Conservation (phyloP, 2,797 vertebrate genomes). For the Urophycis tenuis region DNA sequence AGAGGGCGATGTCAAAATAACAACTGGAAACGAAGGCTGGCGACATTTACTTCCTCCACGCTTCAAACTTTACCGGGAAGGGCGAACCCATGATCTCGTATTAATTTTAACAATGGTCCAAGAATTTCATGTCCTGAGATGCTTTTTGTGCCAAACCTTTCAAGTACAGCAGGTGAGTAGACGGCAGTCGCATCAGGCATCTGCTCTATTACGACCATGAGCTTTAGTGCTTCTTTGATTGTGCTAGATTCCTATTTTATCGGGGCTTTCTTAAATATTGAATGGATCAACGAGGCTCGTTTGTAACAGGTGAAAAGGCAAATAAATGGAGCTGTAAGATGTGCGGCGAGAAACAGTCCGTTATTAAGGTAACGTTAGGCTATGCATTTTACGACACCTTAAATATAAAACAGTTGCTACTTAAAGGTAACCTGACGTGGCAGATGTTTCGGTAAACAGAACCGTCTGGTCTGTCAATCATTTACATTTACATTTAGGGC, state of each 20-base stretch:
- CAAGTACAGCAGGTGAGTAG: slow-evolving; percentile 84
- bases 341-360: slow-evolving; percentile 84
- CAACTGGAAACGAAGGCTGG: neutral
- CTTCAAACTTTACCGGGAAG: neutral
- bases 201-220: neutral
- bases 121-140: slow-evolving; percentile 69
- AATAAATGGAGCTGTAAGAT: slow-evolving; percentile 82
- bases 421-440: no score
- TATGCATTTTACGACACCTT: no score
- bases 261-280: no score
- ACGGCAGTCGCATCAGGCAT: neutral
- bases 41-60: neutral
- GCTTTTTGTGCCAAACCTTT: slow-evolving; percentile 75
- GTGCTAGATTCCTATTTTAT: no score
- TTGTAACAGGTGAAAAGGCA: slow-evolving; percentile 77
- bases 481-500: no score
- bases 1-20: neutral
- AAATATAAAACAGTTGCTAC: no score
- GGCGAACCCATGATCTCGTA: neutral
- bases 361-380: slow-evolving; percentile 77
- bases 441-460: no score
- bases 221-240: no score
- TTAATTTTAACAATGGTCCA: slow-evolving; percentile 65
- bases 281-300: no score
- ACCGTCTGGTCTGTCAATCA: no score